Base-by-base conservation (phyloP, 2,888 invertebrate genomes). In the Drosophila silvestris region DNA sequence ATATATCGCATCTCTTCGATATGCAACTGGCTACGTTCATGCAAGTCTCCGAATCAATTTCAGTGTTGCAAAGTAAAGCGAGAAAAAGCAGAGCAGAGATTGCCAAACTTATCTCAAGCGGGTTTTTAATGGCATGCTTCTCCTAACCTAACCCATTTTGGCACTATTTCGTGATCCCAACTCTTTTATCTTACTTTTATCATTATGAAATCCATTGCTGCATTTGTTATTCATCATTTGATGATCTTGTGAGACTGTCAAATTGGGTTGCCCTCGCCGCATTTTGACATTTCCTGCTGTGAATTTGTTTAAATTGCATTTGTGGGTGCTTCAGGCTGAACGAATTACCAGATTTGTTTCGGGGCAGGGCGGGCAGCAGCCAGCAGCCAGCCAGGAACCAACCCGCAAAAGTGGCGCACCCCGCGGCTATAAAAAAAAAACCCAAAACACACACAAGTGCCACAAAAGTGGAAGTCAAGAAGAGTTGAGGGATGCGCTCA, bases 281-380 rank as follows among this genome's bases (percentile, higher is more conserved):
- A 75, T 72, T 62, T 63, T 57, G 69, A 70, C 41, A 66, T 81
- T 85, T 88, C 82, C 87, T 79, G 91, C 91, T 91, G 92, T 66
- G 91, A 87, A 80, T 85, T 91, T 86, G 64, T 82, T 80, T 90
- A 85, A 89, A 91, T 91, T 90, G 76, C 79, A 88, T 57, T 77
- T 81, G 67, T 63, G 73, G 63, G 51, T 75, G 61, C 66, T 74
- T 70, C 70, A 51, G 62, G 61, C 71, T 70, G 63, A 71, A 69
- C 91, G 79, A 83, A 88, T 85, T 85, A 80, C 70, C 72, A 78
- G 74, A 70, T 47, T 82, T 85, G 83, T 75, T 22, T 9, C 22
- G 16, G 5, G 22, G 9, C 16, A 47, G 9, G 22, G 22, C 41
- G 12, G 19, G 19, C 35, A 14, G 39, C 19, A 9, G 39, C 10